Conservation (phyloP, 1,140 invertebrate species). For the Parasteatoda tepidariorum region DNA sequence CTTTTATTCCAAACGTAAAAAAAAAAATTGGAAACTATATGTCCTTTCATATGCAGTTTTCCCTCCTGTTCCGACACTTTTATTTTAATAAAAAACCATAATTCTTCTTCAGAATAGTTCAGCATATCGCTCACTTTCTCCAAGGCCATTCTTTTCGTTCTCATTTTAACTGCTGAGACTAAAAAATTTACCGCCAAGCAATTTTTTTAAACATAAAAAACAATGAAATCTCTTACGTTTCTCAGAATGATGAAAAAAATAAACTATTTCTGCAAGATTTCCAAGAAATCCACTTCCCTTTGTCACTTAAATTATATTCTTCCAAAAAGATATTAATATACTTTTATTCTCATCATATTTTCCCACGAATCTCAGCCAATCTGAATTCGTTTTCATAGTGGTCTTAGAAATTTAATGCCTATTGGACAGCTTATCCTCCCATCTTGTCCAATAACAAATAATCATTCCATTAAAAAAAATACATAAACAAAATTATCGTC, state of each 20-base stretch:
- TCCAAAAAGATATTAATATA: not conserved
- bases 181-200: too few relatives aligned
- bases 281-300: not conserved
- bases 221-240: too few relatives aligned
- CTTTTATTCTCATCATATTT: not conserved
- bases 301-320: not conserved
- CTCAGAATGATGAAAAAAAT: not conserved
- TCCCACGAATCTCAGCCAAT: not conserved
- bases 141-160: too few relatives aligned
- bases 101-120: not conserved
- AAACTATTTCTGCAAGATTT: not conserved
- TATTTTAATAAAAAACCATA: not conserved
- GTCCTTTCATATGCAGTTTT: not conserved
- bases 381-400: not conserved
- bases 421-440: not conserved
- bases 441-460: not conserved
- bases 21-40: not conserved
- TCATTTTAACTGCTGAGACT: not conserved
- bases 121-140: not conserved
- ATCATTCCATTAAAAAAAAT: not conserved
- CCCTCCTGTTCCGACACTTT: not conserved
- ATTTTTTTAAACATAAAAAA: too few relatives aligned
- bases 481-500: not conserved
- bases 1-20: slow-evolving; percentile 4
- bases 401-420: not conserved